Percentiles rank a stretch among this genome's conserved stretches.
Conservation (phyloP, 2,797 vertebrate genomes). For the Peromyscus melanophrys region DNA sequence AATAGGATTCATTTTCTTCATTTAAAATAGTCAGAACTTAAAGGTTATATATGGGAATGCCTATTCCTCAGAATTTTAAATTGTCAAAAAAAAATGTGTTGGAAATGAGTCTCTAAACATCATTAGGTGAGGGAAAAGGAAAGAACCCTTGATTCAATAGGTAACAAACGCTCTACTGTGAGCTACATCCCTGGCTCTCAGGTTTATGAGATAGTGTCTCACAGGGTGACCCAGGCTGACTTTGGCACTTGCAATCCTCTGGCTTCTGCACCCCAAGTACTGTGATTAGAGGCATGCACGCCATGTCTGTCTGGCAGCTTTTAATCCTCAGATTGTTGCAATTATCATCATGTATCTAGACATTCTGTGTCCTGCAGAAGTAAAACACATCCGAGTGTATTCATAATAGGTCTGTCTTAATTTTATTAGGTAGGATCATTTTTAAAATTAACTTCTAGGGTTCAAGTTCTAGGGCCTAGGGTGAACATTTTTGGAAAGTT, state of each 20-base stretch:
- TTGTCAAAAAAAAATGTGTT: background rate
- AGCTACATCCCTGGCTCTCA: background rate
- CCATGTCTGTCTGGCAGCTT: too few relatives aligned
- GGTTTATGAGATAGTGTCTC: background rate
- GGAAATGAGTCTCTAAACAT: background rate
- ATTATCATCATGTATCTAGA: conserved; percentile 22
- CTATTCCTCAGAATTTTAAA: background rate
- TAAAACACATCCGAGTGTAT: conserved; percentile 22
- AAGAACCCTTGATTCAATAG: background rate
- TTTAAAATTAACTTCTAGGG: conserved; percentile 61
- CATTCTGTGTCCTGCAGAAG: background rate
- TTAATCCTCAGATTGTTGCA: conserved; percentile 3
- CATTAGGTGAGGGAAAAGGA: background rate
- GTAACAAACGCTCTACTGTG: too few relatives aligned
- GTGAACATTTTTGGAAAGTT: conserved; percentile 67
- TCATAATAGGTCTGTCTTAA: conserved; percentile 19
- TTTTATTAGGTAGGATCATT: conserved; percentile 59
- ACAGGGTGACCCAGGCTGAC: background rate
- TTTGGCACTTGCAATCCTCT: background rate
- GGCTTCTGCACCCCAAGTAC: background rate
- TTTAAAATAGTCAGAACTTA: background rate
- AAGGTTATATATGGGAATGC: background rate
- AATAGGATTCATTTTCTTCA: conserved; percentile 26
- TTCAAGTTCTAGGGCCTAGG: conserved; percentile 55
- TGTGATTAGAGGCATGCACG: background rate